A percentile compares a stretch with the other conserved stretches of the same genome.
phyloP scores from a whole-genome alignment of 2,888 invertebrate genomes.

The Tromatobia lineatoria region DNA sequence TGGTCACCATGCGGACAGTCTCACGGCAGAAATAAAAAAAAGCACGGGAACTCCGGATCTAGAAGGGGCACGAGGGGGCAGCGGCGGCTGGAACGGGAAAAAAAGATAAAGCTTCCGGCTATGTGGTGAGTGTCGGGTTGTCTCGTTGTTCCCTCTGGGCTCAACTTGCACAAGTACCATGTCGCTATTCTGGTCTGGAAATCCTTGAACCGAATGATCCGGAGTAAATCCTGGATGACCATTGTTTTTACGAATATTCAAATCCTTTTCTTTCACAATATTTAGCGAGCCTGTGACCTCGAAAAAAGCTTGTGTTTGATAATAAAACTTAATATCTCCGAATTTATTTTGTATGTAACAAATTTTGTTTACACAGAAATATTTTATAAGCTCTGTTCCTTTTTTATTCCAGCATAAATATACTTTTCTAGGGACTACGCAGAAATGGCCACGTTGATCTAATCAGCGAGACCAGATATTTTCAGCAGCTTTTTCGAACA shows the following conservation, averaged over 20 bases:
- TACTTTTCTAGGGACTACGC: too few relatives aligned
- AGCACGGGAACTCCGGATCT: conserved; percentile 19
- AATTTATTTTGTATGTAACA: too few relatives aligned
- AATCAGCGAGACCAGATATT: too few relatives aligned
- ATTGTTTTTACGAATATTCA: not conserved
- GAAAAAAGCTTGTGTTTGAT: not conserved
- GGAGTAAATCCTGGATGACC: conserved; percentile 28
- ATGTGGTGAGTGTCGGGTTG: conserved; percentile 22
- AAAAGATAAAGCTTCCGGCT: conserved; percentile 31
- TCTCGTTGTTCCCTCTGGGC: conserved; percentile 31
- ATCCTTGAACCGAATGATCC: conserved; percentile 28
- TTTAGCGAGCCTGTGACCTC: not conserved
- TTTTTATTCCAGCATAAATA: too few relatives aligned
- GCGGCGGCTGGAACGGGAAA: conserved; percentile 3
- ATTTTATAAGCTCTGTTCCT: too few relatives aligned
- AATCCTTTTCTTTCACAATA: conserved; percentile 16
- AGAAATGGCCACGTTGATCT: too few relatives aligned
- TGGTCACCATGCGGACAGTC: conserved; percentile 53
- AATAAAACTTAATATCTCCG: too few relatives aligned
- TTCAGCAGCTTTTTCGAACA: too few relatives aligned
- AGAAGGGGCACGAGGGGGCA: conserved; percentile 11
- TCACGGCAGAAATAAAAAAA: conserved; percentile 60
- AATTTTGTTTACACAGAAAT: too few relatives aligned
- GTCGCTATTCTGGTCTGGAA: conserved; percentile 7
- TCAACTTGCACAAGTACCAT: conserved; percentile 11